Percentiles rank a stretch among this genome's conserved stretches.
phyloP scores from a whole-genome alignment of 2,888 invertebrate genomes.

The Cyclophora punctaria region DNA sequence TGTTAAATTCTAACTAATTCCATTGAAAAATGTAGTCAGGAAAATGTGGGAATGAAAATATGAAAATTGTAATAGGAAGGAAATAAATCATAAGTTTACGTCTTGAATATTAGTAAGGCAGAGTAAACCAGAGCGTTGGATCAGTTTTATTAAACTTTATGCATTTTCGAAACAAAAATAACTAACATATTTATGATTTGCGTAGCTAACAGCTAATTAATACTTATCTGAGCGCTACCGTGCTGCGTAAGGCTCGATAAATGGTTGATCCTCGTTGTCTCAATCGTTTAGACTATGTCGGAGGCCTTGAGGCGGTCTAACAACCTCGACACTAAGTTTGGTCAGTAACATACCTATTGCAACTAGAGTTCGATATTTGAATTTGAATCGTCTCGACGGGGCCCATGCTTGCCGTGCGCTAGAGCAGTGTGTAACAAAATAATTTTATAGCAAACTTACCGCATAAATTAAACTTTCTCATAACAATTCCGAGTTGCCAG shows the following conservation, averaged over 20 bases:
- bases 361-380: not conserved
- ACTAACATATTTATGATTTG: too few species aligned
- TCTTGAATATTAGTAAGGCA: too few species aligned
- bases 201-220: not conserved
- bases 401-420: slow-evolving; percentile 6
- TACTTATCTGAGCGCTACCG: not conserved
- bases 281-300: too few species aligned
- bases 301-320: too few species aligned
- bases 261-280: too few species aligned
- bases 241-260: too few species aligned
- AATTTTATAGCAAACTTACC: slow-evolving; percentile 46
- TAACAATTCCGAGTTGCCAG: slow-evolving; percentile 49
- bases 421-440: slow-evolving; percentile 31
- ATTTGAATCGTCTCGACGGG: not conserved
- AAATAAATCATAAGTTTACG: slow-evolving; percentile 1
- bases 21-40: slow-evolving; percentile 12
- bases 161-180: too few species aligned
- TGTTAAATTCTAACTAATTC: slow-evolving; percentile 14
- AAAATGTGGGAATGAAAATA: slow-evolving; percentile 13
- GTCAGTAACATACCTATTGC: not conserved
- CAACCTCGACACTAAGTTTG: too few species aligned
- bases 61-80: slow-evolving; percentile 9
- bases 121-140: too few species aligned
- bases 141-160: too few species aligned
- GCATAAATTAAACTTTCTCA: slow-evolving; percentile 54